Evolutionary conservation across 2,888 invertebrate species (phyloP).

Genomic region (Notodonta dromedarius): DNA sequence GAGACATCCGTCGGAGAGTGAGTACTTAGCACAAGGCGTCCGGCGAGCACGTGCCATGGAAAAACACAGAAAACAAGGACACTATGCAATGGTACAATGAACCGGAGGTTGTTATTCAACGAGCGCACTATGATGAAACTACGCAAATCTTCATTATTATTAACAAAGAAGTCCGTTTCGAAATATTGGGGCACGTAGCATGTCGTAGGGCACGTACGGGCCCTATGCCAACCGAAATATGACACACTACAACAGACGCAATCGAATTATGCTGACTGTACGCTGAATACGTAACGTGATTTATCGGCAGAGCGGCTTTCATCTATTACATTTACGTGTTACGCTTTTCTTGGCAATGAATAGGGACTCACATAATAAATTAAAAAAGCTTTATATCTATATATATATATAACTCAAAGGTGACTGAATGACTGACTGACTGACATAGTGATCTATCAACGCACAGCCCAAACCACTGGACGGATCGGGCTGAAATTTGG

Average conservation of each 20-base stretch:
- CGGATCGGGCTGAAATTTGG: too few species aligned
- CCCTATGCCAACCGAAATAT: slow-evolving; percentile 62
- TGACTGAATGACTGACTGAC: too few species aligned
- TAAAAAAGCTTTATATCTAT: too few species aligned
- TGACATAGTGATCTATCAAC: too few species aligned
- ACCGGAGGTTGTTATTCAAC: slow-evolving; percentile 82
- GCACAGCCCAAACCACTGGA: too few species aligned
- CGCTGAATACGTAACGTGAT: neutral
- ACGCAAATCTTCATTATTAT: slow-evolving; percentile 30
- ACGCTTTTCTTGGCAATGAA: neutral
- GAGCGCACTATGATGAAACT: slow-evolving; percentile 79
- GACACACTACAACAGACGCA: slow-evolving; percentile 46
- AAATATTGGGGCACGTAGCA: slow-evolving; percentile 22
- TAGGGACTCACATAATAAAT: too few species aligned
- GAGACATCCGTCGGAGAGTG: slow-evolving; percentile 51
- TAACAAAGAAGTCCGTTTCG: slow-evolving; percentile 5
- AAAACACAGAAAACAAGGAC: slow-evolving; percentile 84
- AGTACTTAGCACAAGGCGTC: slow-evolving; percentile 34
- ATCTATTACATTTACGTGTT: neutral
- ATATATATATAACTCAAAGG: too few species aligned
- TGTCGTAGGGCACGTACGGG: slow-evolving; percentile 55
- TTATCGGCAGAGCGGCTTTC: neutral
- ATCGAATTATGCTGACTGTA: slow-evolving; percentile 5
- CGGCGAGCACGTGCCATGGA: slow-evolving; percentile 74
- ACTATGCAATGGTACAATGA: slow-evolving; percentile 83